Conservation (phyloP, 2,888 invertebrate genomes). For the Drosophila affinis region DNA sequence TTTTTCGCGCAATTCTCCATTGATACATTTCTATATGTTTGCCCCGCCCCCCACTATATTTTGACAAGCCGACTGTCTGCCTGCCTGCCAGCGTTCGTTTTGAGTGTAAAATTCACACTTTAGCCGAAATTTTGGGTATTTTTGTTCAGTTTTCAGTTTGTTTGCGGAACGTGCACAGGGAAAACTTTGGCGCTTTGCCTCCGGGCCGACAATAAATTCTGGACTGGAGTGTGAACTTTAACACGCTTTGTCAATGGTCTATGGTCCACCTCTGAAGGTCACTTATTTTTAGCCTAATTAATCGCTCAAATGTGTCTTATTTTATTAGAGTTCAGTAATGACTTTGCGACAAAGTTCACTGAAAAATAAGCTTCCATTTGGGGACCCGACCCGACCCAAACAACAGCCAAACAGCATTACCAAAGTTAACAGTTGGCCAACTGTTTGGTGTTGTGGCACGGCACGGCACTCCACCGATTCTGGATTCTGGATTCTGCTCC, state of each 20-base stretch:
- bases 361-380: neutral
- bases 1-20: neutral
- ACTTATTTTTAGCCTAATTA: constrained; percentile 46
- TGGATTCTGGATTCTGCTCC: neutral
- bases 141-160: neutral
- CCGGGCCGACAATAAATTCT: constrained; percentile 17
- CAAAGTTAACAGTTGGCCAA: too few species aligned
- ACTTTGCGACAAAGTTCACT: constrained; percentile 32
- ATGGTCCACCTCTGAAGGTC: too few species aligned
- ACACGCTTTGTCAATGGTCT: neutral
- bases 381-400: too few species aligned
- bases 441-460: neutral
- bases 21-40: neutral
- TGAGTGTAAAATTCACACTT: constrained; percentile 18
- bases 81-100: constrained; percentile 6
- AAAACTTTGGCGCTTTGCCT: constrained; percentile 33
- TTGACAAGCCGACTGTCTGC: neutral
- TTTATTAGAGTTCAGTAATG: constrained; percentile 59
- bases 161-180: constrained; percentile 16
- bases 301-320: constrained; percentile 34
- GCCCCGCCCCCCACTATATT: too few species aligned
- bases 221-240: constrained; percentile 8
- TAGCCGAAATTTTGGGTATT: neutral
- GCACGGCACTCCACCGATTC: neutral
- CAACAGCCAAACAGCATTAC: too few species aligned